Conservation (phyloP, 2,113 vertebrate species). For the Myotis brandtii region DNA sequence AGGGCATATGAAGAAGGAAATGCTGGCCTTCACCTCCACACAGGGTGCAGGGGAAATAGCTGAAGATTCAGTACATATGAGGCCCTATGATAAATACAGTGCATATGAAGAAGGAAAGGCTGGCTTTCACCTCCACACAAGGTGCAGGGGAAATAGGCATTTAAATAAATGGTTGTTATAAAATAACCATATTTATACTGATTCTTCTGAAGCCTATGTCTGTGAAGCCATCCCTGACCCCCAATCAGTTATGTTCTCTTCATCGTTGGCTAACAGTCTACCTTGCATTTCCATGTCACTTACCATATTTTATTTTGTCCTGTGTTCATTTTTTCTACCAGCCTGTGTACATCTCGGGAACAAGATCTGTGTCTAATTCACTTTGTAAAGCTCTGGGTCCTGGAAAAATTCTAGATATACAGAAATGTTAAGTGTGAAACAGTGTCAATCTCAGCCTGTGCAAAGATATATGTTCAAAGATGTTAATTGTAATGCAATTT, state of each 20-base stretch:
- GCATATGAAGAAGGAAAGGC: neutral
- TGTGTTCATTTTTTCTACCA: neutral
- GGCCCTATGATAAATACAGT: neutral
- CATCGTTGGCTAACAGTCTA: neutral
- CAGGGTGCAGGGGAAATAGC: neutral
- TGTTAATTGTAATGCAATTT: neutral
- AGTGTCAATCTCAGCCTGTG: neutral
- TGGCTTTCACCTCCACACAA: neutral
- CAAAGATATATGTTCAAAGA: neutral
- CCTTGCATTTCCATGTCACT: neutral
- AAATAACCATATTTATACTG: neutral
- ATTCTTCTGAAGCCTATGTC: neutral
- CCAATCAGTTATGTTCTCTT: neutral
- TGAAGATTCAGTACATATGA: neutral
- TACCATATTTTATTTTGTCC: neutral
- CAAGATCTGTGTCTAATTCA: neutral
- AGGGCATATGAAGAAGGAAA: neutral
- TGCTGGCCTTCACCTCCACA: neutral
- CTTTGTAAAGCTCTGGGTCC: neutral
- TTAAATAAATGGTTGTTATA: neutral
- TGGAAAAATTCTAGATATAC: neutral
- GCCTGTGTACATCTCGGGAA: neutral
- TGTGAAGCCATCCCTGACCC: neutral
- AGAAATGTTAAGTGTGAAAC: neutral
- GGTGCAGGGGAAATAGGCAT: neutral